phyloP scores from a whole-genome alignment of 2,888 invertebrate genomes.

The Sminthurinus aureus region DNA sequence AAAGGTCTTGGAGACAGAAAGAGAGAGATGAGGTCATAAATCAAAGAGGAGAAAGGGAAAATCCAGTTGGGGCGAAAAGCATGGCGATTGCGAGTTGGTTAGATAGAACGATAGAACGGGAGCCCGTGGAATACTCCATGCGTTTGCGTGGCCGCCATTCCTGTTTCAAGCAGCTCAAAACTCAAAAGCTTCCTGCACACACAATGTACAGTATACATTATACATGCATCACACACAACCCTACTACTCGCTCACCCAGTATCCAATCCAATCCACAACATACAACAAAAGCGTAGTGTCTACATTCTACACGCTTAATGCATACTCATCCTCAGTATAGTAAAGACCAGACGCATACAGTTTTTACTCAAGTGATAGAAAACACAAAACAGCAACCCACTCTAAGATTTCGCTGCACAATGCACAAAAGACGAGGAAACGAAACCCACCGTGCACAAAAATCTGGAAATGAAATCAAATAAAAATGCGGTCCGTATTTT shows the following conservation, averaged over 20 bases:
- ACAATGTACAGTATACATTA: neutral
- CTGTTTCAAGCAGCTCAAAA: neutral
- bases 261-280: conserved; percentile 7
- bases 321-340: no score
- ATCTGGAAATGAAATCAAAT: no score
- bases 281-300: no score
- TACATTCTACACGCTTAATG: neutral
- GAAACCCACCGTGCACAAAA: no score
- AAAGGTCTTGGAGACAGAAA: conserved; percentile 29
- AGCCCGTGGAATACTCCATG: conserved; percentile 44
- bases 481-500: no score
- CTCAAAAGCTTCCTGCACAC: conserved; percentile 14
- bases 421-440: no score
- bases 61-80: conserved; percentile 41
- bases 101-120: conserved; percentile 33
- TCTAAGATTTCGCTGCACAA: no score
- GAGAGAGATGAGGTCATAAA: conserved; percentile 41
- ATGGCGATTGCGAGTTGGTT: conserved; percentile 35
- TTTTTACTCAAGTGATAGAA: neutral
- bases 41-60: conserved; percentile 46
- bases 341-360: no score
- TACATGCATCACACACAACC: neutral
- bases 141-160: conserved; percentile 60
- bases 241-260: neutral
- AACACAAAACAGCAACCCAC: neutral